Evolutionary conservation across 2,888 invertebrate genomes (phyloP).

Genomic region (Dynastes grantii): DNA sequence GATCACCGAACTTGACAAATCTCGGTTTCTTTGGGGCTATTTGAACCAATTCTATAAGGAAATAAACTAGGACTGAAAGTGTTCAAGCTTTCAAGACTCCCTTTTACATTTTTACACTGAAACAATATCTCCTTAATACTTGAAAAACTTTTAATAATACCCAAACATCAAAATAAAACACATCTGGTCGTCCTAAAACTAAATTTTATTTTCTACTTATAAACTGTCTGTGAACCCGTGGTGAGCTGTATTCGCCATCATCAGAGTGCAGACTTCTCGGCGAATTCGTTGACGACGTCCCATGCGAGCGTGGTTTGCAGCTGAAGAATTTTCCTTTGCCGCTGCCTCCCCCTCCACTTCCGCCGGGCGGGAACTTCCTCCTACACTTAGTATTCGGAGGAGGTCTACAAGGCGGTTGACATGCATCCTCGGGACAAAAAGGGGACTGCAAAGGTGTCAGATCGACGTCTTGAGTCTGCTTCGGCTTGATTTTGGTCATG

Average conservation of each 20-base stretch:
- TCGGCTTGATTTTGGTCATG: constrained; percentile 16
- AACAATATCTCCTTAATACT: too few relatives aligned
- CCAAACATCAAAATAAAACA: constrained; percentile 13
- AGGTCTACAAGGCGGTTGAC: neutral
- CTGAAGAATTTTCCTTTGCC: too few relatives aligned
- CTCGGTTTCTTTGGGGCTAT: too few relatives aligned
- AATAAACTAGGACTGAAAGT: too few relatives aligned
- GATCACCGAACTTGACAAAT: too few relatives aligned
- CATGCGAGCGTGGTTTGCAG: neutral
- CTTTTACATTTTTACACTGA: too few relatives aligned
- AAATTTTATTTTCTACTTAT: constrained; percentile 28
- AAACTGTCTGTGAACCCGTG: constrained; percentile 5
- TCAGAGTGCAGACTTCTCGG: neutral
- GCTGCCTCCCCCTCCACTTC: too few relatives aligned
- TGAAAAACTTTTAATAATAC: neutral
- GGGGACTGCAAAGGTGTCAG: constrained; percentile 44
- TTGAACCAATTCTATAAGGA: too few relatives aligned
- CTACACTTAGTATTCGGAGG: too few relatives aligned
- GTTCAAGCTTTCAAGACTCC: too few relatives aligned
- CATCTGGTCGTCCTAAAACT: constrained; percentile 11
- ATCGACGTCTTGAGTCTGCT: constrained; percentile 22
- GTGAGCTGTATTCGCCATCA: constrained; percentile 18
- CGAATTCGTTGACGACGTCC: neutral
- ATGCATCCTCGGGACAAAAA: neutral
- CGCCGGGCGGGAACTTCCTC: too few relatives aligned